Evolutionary conservation across 2,113 vertebrate species (phyloP).

Genomic region (Scalopus aquaticus): DNA sequence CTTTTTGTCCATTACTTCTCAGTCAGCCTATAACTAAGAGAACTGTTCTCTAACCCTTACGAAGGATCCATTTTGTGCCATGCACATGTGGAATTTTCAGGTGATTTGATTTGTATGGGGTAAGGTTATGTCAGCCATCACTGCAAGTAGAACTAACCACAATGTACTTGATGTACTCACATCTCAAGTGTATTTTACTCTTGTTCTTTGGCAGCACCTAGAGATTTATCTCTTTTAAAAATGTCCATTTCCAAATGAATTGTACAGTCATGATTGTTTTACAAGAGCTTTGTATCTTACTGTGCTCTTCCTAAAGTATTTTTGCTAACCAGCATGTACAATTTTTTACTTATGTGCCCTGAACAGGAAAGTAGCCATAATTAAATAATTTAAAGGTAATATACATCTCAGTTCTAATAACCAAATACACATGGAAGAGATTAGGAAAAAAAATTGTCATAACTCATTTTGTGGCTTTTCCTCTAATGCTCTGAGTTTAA

Average conservation of each 20-base stretch:
- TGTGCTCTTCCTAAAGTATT: not conserved
- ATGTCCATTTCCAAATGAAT: conserved; percentile 7
- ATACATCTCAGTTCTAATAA: not conserved
- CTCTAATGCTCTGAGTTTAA: conserved; percentile 27
- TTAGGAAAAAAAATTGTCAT: not conserved
- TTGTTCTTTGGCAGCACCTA: not conserved
- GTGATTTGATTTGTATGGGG: not conserved
- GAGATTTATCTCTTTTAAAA: not conserved
- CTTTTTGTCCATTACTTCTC: not conserved
- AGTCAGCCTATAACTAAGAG: not conserved
- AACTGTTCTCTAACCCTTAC: not conserved
- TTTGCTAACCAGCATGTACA: not conserved
- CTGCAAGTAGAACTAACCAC: not conserved
- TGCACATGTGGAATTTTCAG: not conserved
- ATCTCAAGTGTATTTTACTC: not conserved
- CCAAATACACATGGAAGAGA: not conserved
- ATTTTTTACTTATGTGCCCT: not conserved
- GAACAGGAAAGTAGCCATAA: conserved; percentile 24
- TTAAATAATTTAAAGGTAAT: conserved; percentile 19
- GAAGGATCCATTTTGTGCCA: not conserved
- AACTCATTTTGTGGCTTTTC: not conserved
- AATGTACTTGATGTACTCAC: not conserved
- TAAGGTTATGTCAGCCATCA: not conserved
- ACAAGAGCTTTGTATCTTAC: not conserved
- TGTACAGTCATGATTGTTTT: not conserved